A percentile compares a stretch with the other conserved stretches of the same genome.
These are phyloP conservation scores for Lamprologus lemairii DNA, from an alignment of 2,113 vertebrate genomes.

Conservation along the genomic window DNA sequence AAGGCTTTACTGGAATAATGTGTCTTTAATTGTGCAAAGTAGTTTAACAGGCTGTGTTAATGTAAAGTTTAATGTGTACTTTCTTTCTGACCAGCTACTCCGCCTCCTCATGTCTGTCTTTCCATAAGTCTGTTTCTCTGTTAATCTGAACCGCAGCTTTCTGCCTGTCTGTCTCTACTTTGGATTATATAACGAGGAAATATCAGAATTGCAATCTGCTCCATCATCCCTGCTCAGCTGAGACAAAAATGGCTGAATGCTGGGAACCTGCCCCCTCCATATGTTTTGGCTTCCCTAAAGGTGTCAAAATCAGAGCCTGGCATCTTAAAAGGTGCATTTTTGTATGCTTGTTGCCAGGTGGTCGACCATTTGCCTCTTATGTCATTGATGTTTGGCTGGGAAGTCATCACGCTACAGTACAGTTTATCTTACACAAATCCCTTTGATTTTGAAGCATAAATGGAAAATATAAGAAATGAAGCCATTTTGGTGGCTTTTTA, in stretches of 20 bases:
- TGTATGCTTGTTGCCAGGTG: neutral
- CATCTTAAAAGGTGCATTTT: neutral
- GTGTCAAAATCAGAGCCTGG: neutral
- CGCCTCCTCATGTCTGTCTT: neutral
- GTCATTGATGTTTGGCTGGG: neutral
- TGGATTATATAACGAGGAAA: conserved; percentile 42
- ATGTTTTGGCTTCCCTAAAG: neutral
- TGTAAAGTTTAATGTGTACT: neutral
- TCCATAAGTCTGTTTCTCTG: neutral
- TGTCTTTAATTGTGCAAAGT: neutral
- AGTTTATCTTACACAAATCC: fast-evolving
- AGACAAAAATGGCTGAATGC: neutral
- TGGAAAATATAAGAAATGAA: neutral
- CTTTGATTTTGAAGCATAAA: neutral
- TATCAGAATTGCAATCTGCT: conserved; percentile 31
- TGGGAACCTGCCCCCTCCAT: neutral
- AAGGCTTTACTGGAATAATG: neutral
- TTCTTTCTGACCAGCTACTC: neutral
- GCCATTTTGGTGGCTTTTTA: neutral
- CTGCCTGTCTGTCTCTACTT: neutral
- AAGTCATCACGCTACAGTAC: neutral
- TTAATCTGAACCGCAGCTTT: neutral
- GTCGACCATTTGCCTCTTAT: neutral
- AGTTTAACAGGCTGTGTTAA: neutral
- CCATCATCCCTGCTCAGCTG: conserved; percentile 6